phyloP scores from a whole-genome alignment of 2,888 invertebrate genomes.

The Leptinotarsa tumamoca region DNA sequence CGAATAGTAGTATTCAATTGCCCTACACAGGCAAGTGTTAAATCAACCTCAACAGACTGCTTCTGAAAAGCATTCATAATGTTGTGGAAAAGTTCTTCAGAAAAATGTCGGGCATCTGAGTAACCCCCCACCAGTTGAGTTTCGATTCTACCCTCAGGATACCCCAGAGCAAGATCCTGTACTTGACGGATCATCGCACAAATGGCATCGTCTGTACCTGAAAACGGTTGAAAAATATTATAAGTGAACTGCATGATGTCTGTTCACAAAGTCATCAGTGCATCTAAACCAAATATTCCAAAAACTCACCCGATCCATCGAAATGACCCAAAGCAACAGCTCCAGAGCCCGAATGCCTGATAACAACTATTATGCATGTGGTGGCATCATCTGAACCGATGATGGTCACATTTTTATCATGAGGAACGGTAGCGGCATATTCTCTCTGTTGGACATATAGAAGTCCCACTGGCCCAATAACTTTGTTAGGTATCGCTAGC shows the following conservation, averaged over 20 bases:
- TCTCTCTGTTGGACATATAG: slow-evolving; percentile 92
- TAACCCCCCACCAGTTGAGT: slow-evolving; percentile 93
- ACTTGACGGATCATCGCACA: slow-evolving; percentile 84
- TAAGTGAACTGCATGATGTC: too few relatives aligned
- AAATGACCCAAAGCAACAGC: slow-evolving; percentile 87
- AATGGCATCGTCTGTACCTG: slow-evolving; percentile 86
- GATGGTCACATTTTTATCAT: slow-evolving; percentile 91
- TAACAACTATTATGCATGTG: slow-evolving; percentile 91
- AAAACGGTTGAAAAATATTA: too few relatives aligned
- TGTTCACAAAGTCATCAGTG: too few relatives aligned
- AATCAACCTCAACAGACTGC: slow-evolving; percentile 86
- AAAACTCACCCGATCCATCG: slow-evolving; percentile 70
- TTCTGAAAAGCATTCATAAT: slow-evolving; percentile 92
- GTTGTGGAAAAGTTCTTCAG: slow-evolving; percentile 88
- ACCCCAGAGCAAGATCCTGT: slow-evolving; percentile 85
- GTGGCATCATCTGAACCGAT: slow-evolving; percentile 95
- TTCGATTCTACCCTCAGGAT: slow-evolving; percentile 89
- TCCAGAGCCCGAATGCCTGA: slow-evolving; percentile 91
- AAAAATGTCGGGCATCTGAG: slow-evolving; percentile 85
- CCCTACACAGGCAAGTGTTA: slow-evolving; percentile 90
- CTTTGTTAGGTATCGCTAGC: slow-evolving; percentile 80
- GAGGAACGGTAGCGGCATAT: slow-evolving; percentile 89
- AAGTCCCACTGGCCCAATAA: slow-evolving; percentile 85
- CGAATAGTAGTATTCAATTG: slow-evolving; percentile 89
- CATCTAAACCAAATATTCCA: background rate